These are phyloP conservation scores for Epinephelus awoara DNA, from an alignment of 2,797 vertebrate genomes.

Conservation along the genomic window DNA sequence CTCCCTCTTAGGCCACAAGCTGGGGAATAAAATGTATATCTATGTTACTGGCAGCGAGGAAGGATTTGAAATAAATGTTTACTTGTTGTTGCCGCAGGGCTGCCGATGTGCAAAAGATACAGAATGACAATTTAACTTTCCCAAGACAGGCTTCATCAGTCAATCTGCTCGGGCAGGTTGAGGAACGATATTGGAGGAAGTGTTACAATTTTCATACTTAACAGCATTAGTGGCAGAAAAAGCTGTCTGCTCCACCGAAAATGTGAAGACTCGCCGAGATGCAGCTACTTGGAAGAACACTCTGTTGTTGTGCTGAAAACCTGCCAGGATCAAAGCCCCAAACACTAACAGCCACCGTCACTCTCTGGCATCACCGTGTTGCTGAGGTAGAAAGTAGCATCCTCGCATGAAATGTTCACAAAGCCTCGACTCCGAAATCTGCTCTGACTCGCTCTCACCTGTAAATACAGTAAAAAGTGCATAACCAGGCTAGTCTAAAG, in stretches of 20 bases:
- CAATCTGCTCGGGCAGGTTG: slow-evolving; percentile 36
- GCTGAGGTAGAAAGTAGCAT: slow-evolving; percentile 46
- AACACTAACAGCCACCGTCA: slow-evolving; percentile 23
- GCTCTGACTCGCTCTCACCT: slow-evolving; percentile 9
- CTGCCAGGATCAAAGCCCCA: slow-evolving; percentile 52
- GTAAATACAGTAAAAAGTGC: not conserved
- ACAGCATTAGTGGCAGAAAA: slow-evolving; percentile 36
- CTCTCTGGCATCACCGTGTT: slow-evolving; percentile 38
- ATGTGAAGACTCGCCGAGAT: slow-evolving; percentile 27
- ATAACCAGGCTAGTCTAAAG: not conserved
- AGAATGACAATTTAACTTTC: slow-evolving; percentile 41
- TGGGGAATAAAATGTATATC: not conserved
- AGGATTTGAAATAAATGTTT: slow-evolving; percentile 31
- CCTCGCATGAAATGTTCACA: slow-evolving; percentile 43
- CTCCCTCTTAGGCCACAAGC: not conserved
- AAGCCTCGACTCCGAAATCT: slow-evolving; percentile 21
- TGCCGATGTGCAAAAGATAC: slow-evolving; percentile 40
- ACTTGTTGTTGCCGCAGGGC: slow-evolving; percentile 24
- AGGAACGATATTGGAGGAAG: slow-evolving; percentile 25
- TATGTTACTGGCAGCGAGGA: slow-evolving; percentile 23
- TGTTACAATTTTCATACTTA: slow-evolving; percentile 37
- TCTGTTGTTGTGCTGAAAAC: slow-evolving; percentile 45
- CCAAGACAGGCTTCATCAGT: slow-evolving; percentile 43
- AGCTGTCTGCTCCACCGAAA: slow-evolving; percentile 41
- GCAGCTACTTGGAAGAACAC: slow-evolving; percentile 25